phyloP scores from a whole-genome alignment of 2,113 vertebrate genomes.

The Spea multiplicata region DNA sequence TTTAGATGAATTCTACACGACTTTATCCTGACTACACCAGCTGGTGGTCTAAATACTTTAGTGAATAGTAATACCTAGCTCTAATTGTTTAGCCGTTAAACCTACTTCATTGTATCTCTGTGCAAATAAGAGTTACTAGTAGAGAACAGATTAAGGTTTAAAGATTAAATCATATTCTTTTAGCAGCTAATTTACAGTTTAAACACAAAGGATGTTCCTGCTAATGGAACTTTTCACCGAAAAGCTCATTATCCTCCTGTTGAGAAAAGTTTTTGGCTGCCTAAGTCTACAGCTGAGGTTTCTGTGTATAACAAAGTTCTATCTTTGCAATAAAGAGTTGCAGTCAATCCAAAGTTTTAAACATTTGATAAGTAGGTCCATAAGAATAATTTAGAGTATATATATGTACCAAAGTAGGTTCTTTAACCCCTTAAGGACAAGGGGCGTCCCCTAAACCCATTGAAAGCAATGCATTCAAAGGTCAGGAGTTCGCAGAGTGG shows the following conservation, averaged over 20 bases:
- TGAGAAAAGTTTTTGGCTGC: no score
- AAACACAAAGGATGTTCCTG: conserved; percentile 59
- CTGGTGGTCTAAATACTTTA: conserved; percentile 62
- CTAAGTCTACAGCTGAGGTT: no score
- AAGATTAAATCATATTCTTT: conserved; percentile 57
- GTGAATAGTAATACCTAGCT: conserved; percentile 59
- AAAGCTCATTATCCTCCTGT: conserved; percentile 52
- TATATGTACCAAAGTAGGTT: no score
- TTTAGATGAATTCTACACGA: conserved; percentile 39
- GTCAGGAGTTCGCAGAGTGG: no score
- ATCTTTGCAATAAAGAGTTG: no score
- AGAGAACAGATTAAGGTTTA: conserved; percentile 57
- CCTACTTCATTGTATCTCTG: conserved; percentile 54
- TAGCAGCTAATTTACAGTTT: conserved; percentile 61
- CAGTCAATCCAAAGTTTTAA: no score
- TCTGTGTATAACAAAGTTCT: no score
- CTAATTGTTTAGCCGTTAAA: conserved; percentile 63
- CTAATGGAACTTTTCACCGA: conserved; percentile 59
- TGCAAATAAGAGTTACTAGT: conserved; percentile 63
- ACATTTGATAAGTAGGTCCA: no score
- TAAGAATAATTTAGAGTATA: no score
- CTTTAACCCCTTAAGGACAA: no score
- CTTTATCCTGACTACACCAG: conserved; percentile 53
- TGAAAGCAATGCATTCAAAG: no score
- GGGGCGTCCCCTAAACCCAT: no score